Conservation (phyloP, 2,888 invertebrate species). For the Patella ulyssiponensis region DNA sequence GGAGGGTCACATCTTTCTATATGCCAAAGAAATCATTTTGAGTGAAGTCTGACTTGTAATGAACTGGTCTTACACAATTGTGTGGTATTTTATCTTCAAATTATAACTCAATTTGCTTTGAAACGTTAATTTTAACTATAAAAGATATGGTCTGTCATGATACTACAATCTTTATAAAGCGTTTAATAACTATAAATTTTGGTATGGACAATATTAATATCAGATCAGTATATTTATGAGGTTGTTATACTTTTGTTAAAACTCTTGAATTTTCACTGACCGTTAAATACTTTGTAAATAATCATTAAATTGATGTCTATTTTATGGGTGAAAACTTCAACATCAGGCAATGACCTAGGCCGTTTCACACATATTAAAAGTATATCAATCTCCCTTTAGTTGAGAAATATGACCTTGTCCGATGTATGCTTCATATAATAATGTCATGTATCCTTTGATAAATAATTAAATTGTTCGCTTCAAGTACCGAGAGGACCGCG, state of each 20-base stretch:
- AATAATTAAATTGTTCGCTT: background rate
- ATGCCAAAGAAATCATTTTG: too few species aligned
- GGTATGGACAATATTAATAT: background rate
- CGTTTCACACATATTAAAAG: slow-evolving; percentile 8
- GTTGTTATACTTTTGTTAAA: background rate
- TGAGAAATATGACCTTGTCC: background rate
- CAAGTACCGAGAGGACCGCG: background rate
- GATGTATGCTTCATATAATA: background rate
- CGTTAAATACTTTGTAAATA: background rate
- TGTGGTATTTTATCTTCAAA: too few species aligned
- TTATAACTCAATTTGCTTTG: too few species aligned
- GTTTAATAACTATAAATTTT: too few species aligned
- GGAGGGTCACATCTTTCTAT: too few species aligned
- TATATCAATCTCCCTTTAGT: slow-evolving; percentile 1
- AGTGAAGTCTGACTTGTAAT: too few species aligned
- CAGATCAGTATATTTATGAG: background rate
- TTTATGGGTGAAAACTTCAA: background rate
- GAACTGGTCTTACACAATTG: too few species aligned
- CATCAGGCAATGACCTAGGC: background rate
- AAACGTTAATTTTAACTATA: too few species aligned
- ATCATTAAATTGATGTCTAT: background rate
- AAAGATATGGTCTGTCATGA: too few species aligned
- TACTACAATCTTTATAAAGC: too few species aligned
- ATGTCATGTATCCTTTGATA: background rate
- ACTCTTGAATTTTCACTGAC: background rate